These are phyloP conservation scores for Sebastiscus tertius DNA, from an alignment of 2,797 vertebrate species.

Conservation along the genomic window DNA sequence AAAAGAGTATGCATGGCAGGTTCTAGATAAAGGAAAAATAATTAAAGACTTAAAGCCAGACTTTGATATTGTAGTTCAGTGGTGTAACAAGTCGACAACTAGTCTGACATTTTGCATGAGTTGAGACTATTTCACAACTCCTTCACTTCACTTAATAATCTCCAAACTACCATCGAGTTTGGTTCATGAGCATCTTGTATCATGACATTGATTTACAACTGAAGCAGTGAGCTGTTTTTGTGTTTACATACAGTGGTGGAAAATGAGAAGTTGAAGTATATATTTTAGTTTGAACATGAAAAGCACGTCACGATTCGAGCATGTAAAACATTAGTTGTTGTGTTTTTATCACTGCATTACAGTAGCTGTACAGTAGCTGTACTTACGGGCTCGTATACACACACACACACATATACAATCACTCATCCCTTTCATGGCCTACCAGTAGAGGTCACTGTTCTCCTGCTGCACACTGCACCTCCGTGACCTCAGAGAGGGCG, in stretches of 20 bases:
- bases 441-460: slow-evolving; percentile 77
- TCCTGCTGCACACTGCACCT: slow-evolving; percentile 38
- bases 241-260: background rate
- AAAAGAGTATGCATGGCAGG: too few relatives aligned
- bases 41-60: background rate
- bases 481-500: background rate
- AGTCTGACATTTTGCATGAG: background rate
- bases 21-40: background rate
- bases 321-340: background rate
- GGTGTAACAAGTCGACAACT: background rate
- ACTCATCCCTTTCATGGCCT: background rate
- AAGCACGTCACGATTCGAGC: background rate
- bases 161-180: background rate
- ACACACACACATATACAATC: background rate
- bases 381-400: background rate
- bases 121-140: background rate
- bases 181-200: background rate
- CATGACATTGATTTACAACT: background rate
- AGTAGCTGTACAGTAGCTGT: background rate
- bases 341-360: background rate
- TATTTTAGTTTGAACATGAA: background rate
- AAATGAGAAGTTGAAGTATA: background rate
- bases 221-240: background rate
- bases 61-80: background rate
- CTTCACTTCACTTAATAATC: background rate